Base-by-base conservation (phyloP, 2,797 vertebrate species). In the Notamacropus eugenii region DNA sequence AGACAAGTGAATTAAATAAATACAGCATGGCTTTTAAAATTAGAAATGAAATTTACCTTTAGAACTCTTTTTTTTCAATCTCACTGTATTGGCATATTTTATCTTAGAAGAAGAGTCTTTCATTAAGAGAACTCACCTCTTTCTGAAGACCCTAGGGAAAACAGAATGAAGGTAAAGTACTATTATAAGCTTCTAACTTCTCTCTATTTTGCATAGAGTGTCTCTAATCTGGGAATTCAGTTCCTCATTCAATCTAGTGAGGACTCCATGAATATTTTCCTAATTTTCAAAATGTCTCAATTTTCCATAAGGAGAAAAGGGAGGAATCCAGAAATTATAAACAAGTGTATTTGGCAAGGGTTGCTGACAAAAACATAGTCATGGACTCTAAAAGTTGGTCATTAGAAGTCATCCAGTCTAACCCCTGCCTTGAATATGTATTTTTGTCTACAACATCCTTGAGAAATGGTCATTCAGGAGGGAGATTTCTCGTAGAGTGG, bases 41-140 rank as follows among this genome's bases (percentile, higher is more conserved):
- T 97, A 95, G 97, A 98, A 98, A 94, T 95, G 95, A 97, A 98
- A 98, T 96, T 97, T 96, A 96, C 97, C 95, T 98, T 97, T 98
- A 96, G 93, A 94, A 58, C 91, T 93, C 96, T 97, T 96, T 96
- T 52, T 52, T 57, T 96, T 94, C 97, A 97, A 97, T 95, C 95
- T 96, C 95, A 59, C 93, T 97, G n/a, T 91, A 91, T 94, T 87
- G 55, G 94, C 90, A 67, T 96, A 96, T 95, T 97, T 97, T 97
- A 93, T 96, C 97, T 97, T 97, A 93, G 93, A 97, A 95, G 91
- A 97, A 95, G 91, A 97, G 46, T 97, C 95, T 97, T 98, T 98
- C 97, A 97, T 98, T 96, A 97, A 96, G 91, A 96, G 96, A 95
- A n/a, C 91, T 97, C 97, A 98, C 96, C 96, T 97, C 97, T 96